Conservation (phyloP, 2,888 invertebrate species). For the Syritta pipiens region DNA sequence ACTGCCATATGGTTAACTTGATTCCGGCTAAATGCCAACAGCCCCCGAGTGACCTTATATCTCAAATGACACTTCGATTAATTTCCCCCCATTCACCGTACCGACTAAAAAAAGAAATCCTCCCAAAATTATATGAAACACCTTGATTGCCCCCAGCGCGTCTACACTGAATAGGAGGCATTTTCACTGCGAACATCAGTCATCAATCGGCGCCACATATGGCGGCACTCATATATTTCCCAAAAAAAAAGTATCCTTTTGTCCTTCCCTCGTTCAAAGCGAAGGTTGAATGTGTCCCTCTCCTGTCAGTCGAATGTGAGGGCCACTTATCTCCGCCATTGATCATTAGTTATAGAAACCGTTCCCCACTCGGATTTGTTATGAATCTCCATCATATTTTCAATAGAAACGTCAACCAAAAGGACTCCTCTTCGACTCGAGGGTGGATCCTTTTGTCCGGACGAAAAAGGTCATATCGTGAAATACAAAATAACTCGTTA, state of each 20-base stretch:
- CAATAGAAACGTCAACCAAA: constrained; percentile 42
- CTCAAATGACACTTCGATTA: too few relatives aligned
- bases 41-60: too few relatives aligned
- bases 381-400: constrained; percentile 24
- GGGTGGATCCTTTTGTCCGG: constrained; percentile 8
- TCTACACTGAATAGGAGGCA: too few relatives aligned
- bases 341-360: constrained; percentile 41
- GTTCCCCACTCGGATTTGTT: constrained; percentile 11
- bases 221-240: constrained; percentile 17
- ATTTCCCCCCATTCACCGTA: too few relatives aligned
- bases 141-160: too few relatives aligned
- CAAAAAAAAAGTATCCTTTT: constrained; percentile 12
- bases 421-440: too few relatives aligned
- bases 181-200: neutral
- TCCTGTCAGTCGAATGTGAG: constrained; percentile 34
- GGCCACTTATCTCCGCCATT: constrained; percentile 41
- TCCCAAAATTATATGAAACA: too few relatives aligned
- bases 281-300: constrained; percentile 28
- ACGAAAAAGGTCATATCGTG: neutral
- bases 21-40: too few relatives aligned
- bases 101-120: too few relatives aligned
- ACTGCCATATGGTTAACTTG: too few relatives aligned
- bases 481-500: neutral
- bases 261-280: neutral
- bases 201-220: constrained; percentile 37